A percentile compares a stretch with the other conserved stretches of the same genome.
Evolutionary conservation across 1,140 invertebrate genomes (phyloP).

Genomic region (Theocolax elegans): DNA sequence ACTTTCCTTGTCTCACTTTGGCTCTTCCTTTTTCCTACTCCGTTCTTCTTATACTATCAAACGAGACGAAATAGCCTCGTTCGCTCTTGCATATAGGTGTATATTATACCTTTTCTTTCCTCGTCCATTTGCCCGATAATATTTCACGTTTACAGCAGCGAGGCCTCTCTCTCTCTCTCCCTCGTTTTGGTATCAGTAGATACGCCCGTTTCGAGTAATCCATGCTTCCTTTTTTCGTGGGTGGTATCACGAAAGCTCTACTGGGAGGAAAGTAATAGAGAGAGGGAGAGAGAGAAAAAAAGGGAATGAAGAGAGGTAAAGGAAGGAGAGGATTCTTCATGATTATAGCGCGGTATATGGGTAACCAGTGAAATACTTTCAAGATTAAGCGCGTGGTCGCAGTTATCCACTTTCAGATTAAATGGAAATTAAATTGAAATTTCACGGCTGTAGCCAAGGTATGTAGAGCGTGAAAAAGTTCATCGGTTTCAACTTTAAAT

Average conservation of each 20-base stretch:
- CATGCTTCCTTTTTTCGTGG: constrained; percentile 31
- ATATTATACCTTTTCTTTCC: not conserved
- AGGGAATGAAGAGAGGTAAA: no score
- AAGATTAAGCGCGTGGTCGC: constrained; percentile 13
- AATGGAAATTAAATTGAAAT: constrained; percentile 20
- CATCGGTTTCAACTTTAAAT: constrained; percentile 4
- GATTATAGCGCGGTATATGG: not conserved
- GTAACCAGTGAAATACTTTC: constrained; percentile 10
- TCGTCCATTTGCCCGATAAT: constrained; percentile 8
- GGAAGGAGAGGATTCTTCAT: constrained; percentile 1
- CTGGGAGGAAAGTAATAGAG: no score
- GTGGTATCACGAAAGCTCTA: not conserved
- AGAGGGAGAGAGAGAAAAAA: no score
- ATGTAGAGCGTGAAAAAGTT: constrained; percentile 21
- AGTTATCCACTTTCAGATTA: constrained; percentile 11
- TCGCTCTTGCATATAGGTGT: not conserved
- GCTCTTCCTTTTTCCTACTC: not conserved
- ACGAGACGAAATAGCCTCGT: constrained; percentile 38
- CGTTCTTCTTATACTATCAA: not conserved
- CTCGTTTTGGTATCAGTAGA: constrained; percentile 9
- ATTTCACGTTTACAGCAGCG: constrained; percentile 3
- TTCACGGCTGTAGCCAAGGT: not conserved
- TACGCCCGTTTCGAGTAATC: constrained; percentile 23
- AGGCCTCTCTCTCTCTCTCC: not conserved
- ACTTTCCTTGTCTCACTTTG: constrained; percentile 46